Evolutionary conservation across 2,888 invertebrate species (phyloP), one percentile per base, ranked within the genome.

Genomic region (Melieria omissa): DNA sequence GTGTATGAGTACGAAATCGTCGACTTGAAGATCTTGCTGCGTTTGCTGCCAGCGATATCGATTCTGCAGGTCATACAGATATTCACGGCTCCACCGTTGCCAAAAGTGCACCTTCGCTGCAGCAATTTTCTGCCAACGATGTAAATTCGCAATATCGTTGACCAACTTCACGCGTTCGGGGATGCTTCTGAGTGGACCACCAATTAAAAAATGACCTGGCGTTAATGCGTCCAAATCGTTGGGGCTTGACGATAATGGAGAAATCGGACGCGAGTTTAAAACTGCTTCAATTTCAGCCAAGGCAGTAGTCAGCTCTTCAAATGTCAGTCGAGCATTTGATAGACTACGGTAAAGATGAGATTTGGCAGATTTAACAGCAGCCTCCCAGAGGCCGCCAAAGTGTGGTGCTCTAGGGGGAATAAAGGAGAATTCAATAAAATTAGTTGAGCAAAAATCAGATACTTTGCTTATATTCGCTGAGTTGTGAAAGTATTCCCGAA

Each of bases 371-470:
- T 74, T 76, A 1, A 65, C 29, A 29, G 29, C 29, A 29, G 29
- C 29, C 47, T 70, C 72, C 70, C 74, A 74, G 9, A 74, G 46
- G 16, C 73, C 74, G 6, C 75, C 75, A 60, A 76, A 77, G 46
- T 77, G 74, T 41, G 76, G 74, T 7, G 74, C 72, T 49, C 75
- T 68, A 8, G 75, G 75, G 16, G 72, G 74, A 8, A 78, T 75
- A 57, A 72, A 70, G 12, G 61, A 55, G 5, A 69, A 69, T 9
- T 62, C 52, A 3, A 62, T 69, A 45, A 49, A 54, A 42, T 41
- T 41, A 44, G 42, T 14, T 49, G 69, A 10, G 16, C 69, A 69
- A 46, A 55, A 62, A 7, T 57, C 12, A 12, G 29, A 46, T 54
- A 63, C 55, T 49, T 14, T 29, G 10, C 10, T 68, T 44, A 44